Evolutionary conservation across 2,797 vertebrate genomes (phyloP).

Genomic region (Lates japonicus): DNA sequence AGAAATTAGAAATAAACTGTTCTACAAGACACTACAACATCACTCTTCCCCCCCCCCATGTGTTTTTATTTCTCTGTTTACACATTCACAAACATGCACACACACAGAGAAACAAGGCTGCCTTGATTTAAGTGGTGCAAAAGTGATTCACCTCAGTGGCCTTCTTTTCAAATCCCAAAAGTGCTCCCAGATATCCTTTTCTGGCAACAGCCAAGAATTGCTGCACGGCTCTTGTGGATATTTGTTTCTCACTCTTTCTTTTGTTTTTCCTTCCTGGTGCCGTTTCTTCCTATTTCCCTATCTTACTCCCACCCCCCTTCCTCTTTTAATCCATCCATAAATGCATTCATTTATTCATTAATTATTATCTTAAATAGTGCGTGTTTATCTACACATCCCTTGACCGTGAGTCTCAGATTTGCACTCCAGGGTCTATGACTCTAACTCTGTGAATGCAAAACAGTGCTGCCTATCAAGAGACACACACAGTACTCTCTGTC

Average conservation of each 20-base stretch:
- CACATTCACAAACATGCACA: background rate
- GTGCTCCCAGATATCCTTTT: slow-evolving; percentile 6
- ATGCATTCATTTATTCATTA: background rate
- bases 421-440: slow-evolving; percentile 27
- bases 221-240: background rate
- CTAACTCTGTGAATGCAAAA: slow-evolving; percentile 51
- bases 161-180: slow-evolving; percentile 5
- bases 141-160: slow-evolving; percentile 26
- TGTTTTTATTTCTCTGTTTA: background rate
- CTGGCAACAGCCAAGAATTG: background rate
- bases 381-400: background rate
- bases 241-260: background rate
- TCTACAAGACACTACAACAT: background rate
- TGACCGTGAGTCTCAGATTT: background rate
- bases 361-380: background rate
- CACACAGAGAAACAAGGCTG: slow-evolving; percentile 1
- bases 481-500: slow-evolving; percentile 12
- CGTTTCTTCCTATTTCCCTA: background rate
- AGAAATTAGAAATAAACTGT: background rate
- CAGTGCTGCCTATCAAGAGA: slow-evolving; percentile 26
- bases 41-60: background rate
- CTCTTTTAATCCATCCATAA: background rate
- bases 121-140: slow-evolving; percentile 19
- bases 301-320: background rate
- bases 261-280: background rate